Percentiles rank a stretch among this genome's conserved stretches.
phyloP scores from a whole-genome alignment of 2,113 vertebrate species.

The Bos taurus region ARS-UCD2.0 NC_037357.1:135184001-135184500 shows the following conservation, averaged over 20 bases:
- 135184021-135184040: background rate
- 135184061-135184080: background rate
- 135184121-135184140: background rate
- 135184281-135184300: background rate
- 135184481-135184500: background rate
- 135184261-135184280: background rate
- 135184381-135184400: background rate
- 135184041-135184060: background rate
- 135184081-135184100: too few species aligned
- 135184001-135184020: background rate
- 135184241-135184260: background rate
- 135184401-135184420: background rate
- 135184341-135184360: background rate
- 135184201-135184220: background rate
- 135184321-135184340: background rate
- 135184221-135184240: background rate
- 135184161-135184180: background rate
- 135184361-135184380: background rate
- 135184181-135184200: rapidly evolving
- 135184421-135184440: background rate
- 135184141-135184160: background rate
- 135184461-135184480: background rate
- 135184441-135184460: background rate
- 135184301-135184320: background rate
- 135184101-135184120: background rate